Conservation (phyloP, 2,113 vertebrate genomes). For the Formicarius rufipectus region DNA sequence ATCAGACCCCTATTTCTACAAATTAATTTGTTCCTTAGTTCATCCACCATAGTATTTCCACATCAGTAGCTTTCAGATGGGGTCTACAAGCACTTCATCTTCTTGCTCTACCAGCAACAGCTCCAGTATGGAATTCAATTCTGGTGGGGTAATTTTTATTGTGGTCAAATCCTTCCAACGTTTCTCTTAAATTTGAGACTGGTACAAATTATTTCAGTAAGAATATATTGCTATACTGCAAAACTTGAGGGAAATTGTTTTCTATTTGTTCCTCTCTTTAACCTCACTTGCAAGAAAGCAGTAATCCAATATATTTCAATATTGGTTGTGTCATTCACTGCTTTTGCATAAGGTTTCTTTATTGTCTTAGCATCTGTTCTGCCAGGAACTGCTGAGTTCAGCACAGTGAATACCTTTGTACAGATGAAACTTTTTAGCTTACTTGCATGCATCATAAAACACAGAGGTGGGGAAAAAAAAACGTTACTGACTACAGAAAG, state of each 20-base stretch:
- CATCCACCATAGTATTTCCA: background rate
- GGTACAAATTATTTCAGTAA: background rate
- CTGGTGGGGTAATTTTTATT: background rate
- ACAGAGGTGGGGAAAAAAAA: background rate
- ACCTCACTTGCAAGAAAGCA: background rate
- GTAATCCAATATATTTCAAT: background rate
- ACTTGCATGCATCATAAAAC: background rate
- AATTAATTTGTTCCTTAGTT: background rate
- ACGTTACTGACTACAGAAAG: background rate
- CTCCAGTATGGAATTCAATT: background rate
- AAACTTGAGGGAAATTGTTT: background rate
- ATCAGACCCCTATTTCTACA: background rate
- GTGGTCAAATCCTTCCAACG: background rate
- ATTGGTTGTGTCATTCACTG: background rate
- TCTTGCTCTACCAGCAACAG: background rate
- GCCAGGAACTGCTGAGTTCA: background rate
- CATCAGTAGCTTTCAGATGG: background rate
- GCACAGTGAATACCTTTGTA: background rate
- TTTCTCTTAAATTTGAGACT: background rate
- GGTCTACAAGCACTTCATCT: background rate
- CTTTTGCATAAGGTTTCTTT: background rate
- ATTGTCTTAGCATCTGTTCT: background rate
- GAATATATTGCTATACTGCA: background rate
- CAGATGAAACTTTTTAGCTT: background rate
- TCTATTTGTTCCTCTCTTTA: background rate